Percentiles rank a stretch among this genome's conserved stretches.
phyloP scores from a whole-genome alignment of 2,888 invertebrate genomes.

The Lottia scabra region DNA sequence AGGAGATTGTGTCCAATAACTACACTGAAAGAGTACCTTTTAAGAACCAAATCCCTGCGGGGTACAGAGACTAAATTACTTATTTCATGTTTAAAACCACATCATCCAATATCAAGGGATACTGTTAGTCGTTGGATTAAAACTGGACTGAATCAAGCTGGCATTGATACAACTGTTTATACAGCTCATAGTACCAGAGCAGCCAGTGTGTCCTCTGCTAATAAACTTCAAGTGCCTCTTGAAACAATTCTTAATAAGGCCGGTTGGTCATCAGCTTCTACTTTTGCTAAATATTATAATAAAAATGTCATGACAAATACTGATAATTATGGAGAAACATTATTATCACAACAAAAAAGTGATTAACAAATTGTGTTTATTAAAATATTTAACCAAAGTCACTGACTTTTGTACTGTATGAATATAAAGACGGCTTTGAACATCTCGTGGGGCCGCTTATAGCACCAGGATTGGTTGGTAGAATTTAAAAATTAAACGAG shows the following conservation, averaged over 20 bases:
- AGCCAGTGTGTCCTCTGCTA: conserved; percentile 17
- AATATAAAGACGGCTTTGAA: neutral
- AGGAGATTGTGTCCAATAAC: conserved; percentile 26
- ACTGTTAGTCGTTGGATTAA: conserved; percentile 31
- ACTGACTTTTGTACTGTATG: neutral
- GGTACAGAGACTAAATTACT: conserved; percentile 17
- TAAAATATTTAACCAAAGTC: too few species aligned
- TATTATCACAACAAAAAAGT: too few species aligned
- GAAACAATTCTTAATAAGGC: conserved; percentile 26
- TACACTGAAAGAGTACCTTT: conserved; percentile 21
- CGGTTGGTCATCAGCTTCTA: conserved; percentile 18
- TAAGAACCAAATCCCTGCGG: conserved; percentile 19
- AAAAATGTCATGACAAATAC: neutral
- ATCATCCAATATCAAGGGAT: conserved; percentile 18
- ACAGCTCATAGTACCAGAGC: conserved; percentile 25
- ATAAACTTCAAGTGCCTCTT: conserved; percentile 9
- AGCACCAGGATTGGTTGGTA: neutral
- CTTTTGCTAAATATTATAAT: neutral
- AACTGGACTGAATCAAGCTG: conserved; percentile 15
- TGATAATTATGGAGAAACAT: too few species aligned
- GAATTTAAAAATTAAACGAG: too few species aligned
- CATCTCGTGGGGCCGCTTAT: neutral
- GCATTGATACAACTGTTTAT: conserved; percentile 22
- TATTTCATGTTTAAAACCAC: conserved; percentile 21
- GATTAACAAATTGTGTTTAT: too few species aligned